A percentile compares a stretch with the other conserved stretches of the same genome.
Evolutionary conservation across 2,888 invertebrate species (phyloP).

Genomic region (Cantharis nigra): DNA sequence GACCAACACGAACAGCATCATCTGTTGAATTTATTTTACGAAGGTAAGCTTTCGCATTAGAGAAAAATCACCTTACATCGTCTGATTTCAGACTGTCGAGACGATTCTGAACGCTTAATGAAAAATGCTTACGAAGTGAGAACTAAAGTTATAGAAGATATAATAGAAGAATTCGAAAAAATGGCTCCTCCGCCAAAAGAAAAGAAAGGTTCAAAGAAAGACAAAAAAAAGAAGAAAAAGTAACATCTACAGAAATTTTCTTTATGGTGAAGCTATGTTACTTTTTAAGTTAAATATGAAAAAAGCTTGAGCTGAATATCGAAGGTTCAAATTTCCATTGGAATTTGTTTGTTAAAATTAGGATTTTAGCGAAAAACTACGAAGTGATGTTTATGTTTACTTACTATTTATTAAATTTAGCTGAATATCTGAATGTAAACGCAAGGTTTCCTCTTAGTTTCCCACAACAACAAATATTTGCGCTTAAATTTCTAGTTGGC

Average conservation of each 20-base stretch:
- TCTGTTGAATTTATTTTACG: conserved; percentile 10
- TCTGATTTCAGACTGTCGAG: conserved; percentile 9
- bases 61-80: neutral
- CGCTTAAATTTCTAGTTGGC: neutral
- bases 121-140: conserved; percentile 3
- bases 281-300: too few relatives aligned
- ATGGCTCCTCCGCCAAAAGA: neutral
- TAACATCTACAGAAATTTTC: too few relatives aligned
- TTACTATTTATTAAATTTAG: neutral
- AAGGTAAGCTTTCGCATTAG: neutral
- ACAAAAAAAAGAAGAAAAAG: neutral
- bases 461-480: neutral
- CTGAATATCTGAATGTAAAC: neutral
- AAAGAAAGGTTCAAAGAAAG: neutral
- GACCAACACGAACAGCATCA: conserved; percentile 17
- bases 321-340: too few relatives aligned
- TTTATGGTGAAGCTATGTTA: too few relatives aligned
- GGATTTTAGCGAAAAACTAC: neutral
- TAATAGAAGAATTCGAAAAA: conserved; percentile 5
- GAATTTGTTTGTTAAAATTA: too few relatives aligned
- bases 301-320: too few relatives aligned
- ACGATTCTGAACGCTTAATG: conserved; percentile 9
- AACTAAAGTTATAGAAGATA: conserved; percentile 6
- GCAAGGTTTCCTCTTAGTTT: neutral
- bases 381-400: neutral